Evolutionary conservation across 1,140 invertebrate species (phyloP).

Genomic region (Neelides sp.): DNA sequence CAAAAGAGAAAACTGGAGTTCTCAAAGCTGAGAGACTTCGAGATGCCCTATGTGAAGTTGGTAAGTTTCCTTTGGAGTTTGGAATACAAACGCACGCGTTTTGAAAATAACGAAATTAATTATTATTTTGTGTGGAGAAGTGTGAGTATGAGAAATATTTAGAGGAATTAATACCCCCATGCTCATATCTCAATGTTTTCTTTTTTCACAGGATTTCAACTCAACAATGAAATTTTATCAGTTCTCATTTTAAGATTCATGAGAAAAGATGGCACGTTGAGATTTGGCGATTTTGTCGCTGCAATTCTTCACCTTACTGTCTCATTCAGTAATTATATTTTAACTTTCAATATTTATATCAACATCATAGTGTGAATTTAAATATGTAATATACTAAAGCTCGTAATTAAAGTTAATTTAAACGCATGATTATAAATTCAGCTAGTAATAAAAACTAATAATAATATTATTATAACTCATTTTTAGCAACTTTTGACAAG

Average conservation of each 20-base stretch:
- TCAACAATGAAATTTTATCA: slow-evolving; percentile 68
- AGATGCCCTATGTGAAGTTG: slow-evolving; percentile 71
- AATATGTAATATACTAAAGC: not conserved
- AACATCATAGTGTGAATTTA: not conserved
- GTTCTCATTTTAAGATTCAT: slow-evolving; percentile 73
- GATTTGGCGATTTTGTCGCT: slow-evolving; percentile 83
- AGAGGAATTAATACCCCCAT: not conserved
- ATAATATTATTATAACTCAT: slow-evolving; percentile 16
- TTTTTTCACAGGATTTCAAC: slow-evolving; percentile 53
- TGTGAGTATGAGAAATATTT: too few relatives aligned
- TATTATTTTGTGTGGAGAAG: too few relatives aligned
- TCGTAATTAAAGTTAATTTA: not conserved
- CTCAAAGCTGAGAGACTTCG: slow-evolving; percentile 70
- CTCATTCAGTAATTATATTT: slow-evolving; percentile 60
- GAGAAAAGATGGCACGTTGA: slow-evolving; percentile 81
- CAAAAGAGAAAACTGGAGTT: slow-evolving; percentile 80
- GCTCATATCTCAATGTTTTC: slow-evolving; percentile 5
- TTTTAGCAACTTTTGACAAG: slow-evolving; percentile 61
- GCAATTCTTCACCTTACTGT: slow-evolving; percentile 75
- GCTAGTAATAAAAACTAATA: not conserved
- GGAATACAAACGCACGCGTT: not conserved
- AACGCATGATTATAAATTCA: not conserved
- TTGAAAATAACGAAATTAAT: too few relatives aligned
- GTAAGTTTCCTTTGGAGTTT: slow-evolving; percentile 35
- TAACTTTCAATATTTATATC: slow-evolving; percentile 12